phyloP scores from a whole-genome alignment of 2,113 vertebrate species.

The Lanius collurio region DNA sequence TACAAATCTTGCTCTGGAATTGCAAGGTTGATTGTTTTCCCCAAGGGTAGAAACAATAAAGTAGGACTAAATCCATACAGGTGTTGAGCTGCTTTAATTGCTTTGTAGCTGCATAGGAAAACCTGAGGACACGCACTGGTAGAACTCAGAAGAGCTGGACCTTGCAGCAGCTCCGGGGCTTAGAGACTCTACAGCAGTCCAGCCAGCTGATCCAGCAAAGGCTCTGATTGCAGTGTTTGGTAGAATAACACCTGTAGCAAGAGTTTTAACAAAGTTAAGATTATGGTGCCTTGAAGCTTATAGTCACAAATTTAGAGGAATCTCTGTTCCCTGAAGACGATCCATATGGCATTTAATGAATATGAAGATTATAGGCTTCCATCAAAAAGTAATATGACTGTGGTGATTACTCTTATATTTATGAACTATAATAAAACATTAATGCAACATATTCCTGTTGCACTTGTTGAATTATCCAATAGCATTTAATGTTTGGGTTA shows the following conservation, averaged over 20 bases:
- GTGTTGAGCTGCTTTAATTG: neutral
- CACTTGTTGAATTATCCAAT: neutral
- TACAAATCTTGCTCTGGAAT: neutral
- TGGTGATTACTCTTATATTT: neutral
- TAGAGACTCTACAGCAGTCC: neutral
- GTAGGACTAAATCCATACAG: neutral
- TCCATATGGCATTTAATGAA: neutral
- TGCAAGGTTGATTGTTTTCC: neutral
- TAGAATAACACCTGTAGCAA: neutral
- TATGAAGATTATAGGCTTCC: neutral
- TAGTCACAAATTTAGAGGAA: neutral
- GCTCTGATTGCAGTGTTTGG: neutral
- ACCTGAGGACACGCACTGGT: neutral
- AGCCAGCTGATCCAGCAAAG: neutral
- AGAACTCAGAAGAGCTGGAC: fast-evolving
- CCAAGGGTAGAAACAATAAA: neutral
- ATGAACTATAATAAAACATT: neutral
- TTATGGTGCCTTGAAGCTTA: neutral
- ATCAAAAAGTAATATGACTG: neutral
- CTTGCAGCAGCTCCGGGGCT: neutral
- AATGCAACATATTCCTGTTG: neutral
- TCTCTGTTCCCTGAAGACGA: neutral
- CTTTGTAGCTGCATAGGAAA: neutral
- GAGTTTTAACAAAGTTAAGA: neutral
- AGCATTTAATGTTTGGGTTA: neutral